Conservation (phyloP, 2,797 vertebrate genomes). For the Chiloscyllium punctatum region DNA sequence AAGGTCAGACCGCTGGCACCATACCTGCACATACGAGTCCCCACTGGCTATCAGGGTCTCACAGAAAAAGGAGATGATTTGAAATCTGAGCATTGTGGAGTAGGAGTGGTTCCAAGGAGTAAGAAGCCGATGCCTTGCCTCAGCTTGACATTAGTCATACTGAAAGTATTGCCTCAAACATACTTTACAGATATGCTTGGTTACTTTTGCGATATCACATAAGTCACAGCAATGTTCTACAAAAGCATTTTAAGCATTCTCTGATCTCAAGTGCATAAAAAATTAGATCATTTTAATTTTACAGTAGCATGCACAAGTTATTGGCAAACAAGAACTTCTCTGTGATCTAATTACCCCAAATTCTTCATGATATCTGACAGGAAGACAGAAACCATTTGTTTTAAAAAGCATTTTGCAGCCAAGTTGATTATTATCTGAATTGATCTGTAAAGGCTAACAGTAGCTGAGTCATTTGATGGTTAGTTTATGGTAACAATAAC, state of each 20-base stretch:
- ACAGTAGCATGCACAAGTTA: constrained; percentile 53
- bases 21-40: no score
- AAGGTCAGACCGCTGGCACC: no score
- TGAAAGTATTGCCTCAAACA: neutral
- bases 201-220: neutral
- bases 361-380: constrained; percentile 46
- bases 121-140: no score
- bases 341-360: constrained; percentile 48
- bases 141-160: neutral
- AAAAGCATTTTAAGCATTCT: neutral
- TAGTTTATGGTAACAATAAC: constrained; percentile 52
- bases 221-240: neutral
- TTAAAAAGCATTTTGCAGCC: constrained; percentile 48
- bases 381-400: constrained; percentile 47
- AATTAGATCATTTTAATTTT: constrained; percentile 54
- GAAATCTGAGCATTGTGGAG: no score
- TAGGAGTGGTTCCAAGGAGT: no score
- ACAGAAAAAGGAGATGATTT: no score
- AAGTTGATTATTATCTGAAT: constrained; percentile 52
- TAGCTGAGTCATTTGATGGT: constrained; percentile 52
- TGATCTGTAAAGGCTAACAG: constrained; percentile 51
- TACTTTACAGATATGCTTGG: neutral
- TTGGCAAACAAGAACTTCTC: constrained; percentile 46
- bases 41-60: no score
- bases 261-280: constrained; percentile 35